Conservation (phyloP, 2,113 vertebrate genomes). For the Psophia crepitans region DNA sequence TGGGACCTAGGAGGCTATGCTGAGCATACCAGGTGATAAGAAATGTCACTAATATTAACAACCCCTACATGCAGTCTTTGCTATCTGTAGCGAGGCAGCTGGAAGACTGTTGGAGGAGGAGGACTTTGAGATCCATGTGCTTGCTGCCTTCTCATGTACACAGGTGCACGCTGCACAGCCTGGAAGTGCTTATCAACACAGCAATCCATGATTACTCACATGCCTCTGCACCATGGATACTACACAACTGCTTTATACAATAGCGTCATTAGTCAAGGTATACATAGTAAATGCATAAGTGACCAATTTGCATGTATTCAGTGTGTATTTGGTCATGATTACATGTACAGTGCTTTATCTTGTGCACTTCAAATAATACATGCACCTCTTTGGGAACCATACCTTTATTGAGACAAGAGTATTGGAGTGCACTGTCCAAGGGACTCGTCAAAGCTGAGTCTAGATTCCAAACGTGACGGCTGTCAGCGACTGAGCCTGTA, state of each 20-base stretch:
- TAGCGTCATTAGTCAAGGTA: neutral
- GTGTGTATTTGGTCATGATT: neutral
- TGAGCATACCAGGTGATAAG: neutral
- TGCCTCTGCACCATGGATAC: neutral
- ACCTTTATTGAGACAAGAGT: neutral
- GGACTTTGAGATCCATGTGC: too few species aligned
- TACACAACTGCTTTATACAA: neutral
- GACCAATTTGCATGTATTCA: neutral
- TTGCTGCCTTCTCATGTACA: neutral
- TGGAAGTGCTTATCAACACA: neutral
- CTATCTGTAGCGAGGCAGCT: neutral
- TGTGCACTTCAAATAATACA: neutral
- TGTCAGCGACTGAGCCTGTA: neutral
- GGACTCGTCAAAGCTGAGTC: neutral
- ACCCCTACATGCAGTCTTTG: neutral
- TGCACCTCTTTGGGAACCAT: neutral
- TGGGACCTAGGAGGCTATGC: neutral
- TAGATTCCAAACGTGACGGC: neutral
- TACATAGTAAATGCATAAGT: neutral
- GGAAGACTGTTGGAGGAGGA: neutral
- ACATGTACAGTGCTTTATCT: neutral
- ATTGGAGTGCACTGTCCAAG: rapidly evolving
- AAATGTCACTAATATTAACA: neutral
- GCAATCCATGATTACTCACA: neutral
- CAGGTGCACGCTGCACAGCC: neutral